Evolutionary conservation across 2,888 invertebrate species (phyloP), one percentile per base, ranked within the genome.

Genomic region (Eristalis intricaria): DNA sequence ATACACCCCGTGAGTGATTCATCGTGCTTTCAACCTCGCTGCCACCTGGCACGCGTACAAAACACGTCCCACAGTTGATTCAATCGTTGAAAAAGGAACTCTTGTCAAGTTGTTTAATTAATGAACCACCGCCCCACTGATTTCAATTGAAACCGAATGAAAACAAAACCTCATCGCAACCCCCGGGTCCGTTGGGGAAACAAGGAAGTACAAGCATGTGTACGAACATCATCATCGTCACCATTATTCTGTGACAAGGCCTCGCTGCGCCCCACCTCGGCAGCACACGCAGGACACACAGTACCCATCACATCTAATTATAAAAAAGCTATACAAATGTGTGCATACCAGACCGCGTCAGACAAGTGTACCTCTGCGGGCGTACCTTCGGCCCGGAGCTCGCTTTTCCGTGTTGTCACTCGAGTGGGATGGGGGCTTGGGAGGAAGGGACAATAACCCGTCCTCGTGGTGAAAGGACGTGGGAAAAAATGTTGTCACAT

Each of bases 401-500:
- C 50, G n/a, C 50, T 8, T 19, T 8, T 50, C 19, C 50, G 8
- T 50, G 50, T 19, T 19, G 19, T 19, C 50, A 19, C 19, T 22
- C 5, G 50, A 19, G 50, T n/a, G 5, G 43, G n/a, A 8, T 7
- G 2, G 8, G 2, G 1, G 50, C 10, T 1, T 5, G 50, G 50
- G 19, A 19, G 26, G 11, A 11, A 26, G 58, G 65, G 29, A 56
- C 75, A 66, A 60, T 38, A 66, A 69, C 76, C 61, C 68, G 32
- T 68, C 43, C 11, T 19, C 0, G 13, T 11, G 40, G 29, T 2
- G 35, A 19, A 38, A 60, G 65, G 69, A 74, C 64, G 65, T 74
- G 69, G 74, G 74, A 66, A 80, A 29, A 78, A 70, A 74, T 86
- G 82, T 87, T 84, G 83, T 84, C 84, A 79, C 84, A 84, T 79